Evolutionary conservation across 2,888 invertebrate species (phyloP).

Genomic region (Ectemnius cavifrons): DNA sequence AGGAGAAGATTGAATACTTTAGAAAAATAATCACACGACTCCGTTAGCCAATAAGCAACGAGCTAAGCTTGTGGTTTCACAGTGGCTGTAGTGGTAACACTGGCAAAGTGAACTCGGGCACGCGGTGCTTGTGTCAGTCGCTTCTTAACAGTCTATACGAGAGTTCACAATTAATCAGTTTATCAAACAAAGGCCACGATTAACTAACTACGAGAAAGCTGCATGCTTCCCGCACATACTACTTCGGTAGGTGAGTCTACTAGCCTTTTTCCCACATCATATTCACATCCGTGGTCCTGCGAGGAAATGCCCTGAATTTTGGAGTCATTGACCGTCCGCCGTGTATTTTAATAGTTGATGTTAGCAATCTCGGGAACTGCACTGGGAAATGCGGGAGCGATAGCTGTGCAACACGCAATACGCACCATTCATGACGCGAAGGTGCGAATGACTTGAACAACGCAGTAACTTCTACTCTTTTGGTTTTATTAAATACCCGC

Average conservation of each 20-base stretch:
- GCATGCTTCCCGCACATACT: background rate
- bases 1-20: too few relatives aligned
- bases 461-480: too few relatives aligned
- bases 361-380: background rate
- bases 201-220: conserved; percentile 24
- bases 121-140: conserved; percentile 41
- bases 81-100: conserved; percentile 49
- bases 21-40: background rate
- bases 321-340: conserved; percentile 45
- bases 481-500: too few relatives aligned
- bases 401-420: background rate
- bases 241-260: conserved; percentile 21
- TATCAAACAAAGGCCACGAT: conserved; percentile 48
- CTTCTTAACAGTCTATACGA: conserved; percentile 15
- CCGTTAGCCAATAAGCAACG: background rate
- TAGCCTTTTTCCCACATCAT: background rate
- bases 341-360: conserved; percentile 20
- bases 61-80: conserved; percentile 17
- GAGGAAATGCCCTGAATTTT: conserved; percentile 12
- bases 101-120: conserved; percentile 34
- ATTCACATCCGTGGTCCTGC: too few relatives aligned
- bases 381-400: conserved; percentile 1
- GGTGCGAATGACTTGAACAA: too few relatives aligned
- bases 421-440: too few relatives aligned
- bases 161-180: conserved; percentile 24